These are phyloP conservation scores for Zaprionus africanus DNA, from an alignment of 1,140 invertebrate genomes.

Conservation along the genomic window DNA sequence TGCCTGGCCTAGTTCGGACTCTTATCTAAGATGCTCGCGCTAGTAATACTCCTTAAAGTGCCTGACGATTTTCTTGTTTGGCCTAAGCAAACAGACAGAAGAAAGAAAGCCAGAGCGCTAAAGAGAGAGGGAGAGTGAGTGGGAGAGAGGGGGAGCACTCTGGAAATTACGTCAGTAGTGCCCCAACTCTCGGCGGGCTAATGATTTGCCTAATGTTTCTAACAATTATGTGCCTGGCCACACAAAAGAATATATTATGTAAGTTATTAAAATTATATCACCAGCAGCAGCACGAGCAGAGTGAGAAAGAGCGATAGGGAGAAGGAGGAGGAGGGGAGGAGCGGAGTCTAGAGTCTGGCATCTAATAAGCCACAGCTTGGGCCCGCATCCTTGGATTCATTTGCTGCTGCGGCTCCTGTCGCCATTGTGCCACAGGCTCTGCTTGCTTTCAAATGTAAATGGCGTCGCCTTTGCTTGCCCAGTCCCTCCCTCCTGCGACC, in stretches of 20 bases:
- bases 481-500: not conserved
- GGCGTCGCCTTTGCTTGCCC: conserved; percentile 57
- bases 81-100: conserved; percentile 54
- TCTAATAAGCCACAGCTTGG: conserved; percentile 68
- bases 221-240: conserved; percentile 77
- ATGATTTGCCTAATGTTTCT: conserved; percentile 82
- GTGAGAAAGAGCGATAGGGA: conserved; percentile 17
- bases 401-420: conserved; percentile 4
- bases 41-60: conserved; percentile 43
- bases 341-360: conserved; percentile 21
- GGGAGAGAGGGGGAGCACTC: conserved; percentile 14
- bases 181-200: conserved; percentile 48
- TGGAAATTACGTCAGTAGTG: conserved; percentile 68
- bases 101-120: conserved; percentile 47
- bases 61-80: conserved; percentile 32
- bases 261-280: conserved; percentile 82
- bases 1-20: conserved; percentile 16
- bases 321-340: not conserved
- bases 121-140: not conserved
- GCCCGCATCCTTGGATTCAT: conserved; percentile 33
- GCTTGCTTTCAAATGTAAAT: conserved; percentile 76
- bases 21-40: conserved; percentile 36
- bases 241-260: conserved; percentile 82
- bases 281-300: conserved; percentile 48
- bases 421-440: conserved; percentile 56